Evolutionary conservation across 92 coral and sea anemone species (phyloP).

Genomic region (Metridium senile): DNA sequence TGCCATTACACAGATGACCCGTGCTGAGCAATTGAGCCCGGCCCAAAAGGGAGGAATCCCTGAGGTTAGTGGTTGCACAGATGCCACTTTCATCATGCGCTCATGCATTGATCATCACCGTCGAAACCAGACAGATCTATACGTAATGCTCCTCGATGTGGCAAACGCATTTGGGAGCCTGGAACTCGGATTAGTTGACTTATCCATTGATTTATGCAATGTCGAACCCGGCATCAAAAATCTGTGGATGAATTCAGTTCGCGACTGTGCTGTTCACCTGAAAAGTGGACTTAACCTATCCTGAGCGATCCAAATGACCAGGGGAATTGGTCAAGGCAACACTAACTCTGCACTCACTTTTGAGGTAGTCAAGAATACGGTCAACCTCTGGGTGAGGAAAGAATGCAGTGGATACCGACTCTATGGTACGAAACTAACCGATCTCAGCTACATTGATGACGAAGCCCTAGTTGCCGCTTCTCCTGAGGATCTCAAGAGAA

Average conservation of each 20-base stretch:
- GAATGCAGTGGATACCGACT: not conserved
- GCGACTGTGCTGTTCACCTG: not conserved
- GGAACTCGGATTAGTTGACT: not conserved
- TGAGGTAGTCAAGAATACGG: no score
- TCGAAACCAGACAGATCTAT: not conserved
- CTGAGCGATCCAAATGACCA: not conserved
- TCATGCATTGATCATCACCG: not conserved
- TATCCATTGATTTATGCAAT: not conserved
- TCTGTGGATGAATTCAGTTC: not conserved
- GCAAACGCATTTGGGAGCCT: not conserved
- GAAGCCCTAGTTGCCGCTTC: not conserved
- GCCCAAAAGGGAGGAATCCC: constrained; percentile 18
- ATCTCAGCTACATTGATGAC: not conserved
- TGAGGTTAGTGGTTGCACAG: not conserved
- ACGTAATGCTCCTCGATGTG: not conserved
- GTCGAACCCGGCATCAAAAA: not conserved
- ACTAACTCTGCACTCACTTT: no score
- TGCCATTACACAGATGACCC: not conserved
- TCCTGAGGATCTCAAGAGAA: not conserved
- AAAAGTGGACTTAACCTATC: not conserved
- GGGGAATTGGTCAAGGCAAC: not conserved
- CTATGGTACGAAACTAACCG: not conserved
- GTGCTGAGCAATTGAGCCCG: constrained; percentile 29
- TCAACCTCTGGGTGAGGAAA: not conserved
- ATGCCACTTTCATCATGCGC: not conserved